These are phyloP conservation scores for Bhutanitis thaidina DNA, from an alignment of 2,888 invertebrate species.

Conservation along the genomic window DNA sequence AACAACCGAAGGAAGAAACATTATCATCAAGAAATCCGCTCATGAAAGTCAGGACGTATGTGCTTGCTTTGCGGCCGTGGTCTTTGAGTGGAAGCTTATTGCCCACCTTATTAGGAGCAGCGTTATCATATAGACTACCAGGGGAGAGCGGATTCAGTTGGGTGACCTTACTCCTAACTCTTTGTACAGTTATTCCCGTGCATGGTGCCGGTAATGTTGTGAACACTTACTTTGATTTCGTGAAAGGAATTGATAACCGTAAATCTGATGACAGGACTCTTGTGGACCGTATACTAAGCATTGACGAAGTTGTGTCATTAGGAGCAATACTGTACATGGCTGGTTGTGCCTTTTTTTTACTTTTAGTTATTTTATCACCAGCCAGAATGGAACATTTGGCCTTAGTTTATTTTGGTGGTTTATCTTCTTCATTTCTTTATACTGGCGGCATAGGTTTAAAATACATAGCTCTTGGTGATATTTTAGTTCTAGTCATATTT, in stretches of 20 bases:
- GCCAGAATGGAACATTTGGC: slow-evolving; percentile 97
- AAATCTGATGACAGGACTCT: slow-evolving; percentile 96
- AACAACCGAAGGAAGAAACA: slow-evolving; percentile 63
- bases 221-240: slow-evolving; percentile 97
- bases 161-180: slow-evolving; percentile 88
- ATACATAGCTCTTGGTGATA: slow-evolving; percentile 96
- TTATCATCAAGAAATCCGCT: slow-evolving; percentile 74
- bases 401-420: slow-evolving; percentile 95
- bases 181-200: slow-evolving; percentile 93
- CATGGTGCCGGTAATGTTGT: slow-evolving; percentile 98
- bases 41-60: slow-evolving; percentile 93
- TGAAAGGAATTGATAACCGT: slow-evolving; percentile 94
- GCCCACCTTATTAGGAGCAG: slow-evolving; percentile 94
- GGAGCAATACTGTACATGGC: slow-evolving; percentile 93
- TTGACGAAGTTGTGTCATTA: slow-evolving; percentile 88
- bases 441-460: slow-evolving; percentile 97
- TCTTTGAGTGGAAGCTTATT: slow-evolving; percentile 94
- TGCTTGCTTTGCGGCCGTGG: slow-evolving; percentile 95
- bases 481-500: slow-evolving; percentile 94
- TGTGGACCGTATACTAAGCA: slow-evolving; percentile 92
- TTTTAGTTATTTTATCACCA: slow-evolving; percentile 88
- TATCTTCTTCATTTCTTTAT: slow-evolving; percentile 97
- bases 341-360: slow-evolving; percentile 91
- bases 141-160: slow-evolving; percentile 88
- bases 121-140: slow-evolving; percentile 90